Evolutionary conservation across 2,113 vertebrate genomes (phyloP).

Genomic region (Elaphurus davidianus): DNA sequence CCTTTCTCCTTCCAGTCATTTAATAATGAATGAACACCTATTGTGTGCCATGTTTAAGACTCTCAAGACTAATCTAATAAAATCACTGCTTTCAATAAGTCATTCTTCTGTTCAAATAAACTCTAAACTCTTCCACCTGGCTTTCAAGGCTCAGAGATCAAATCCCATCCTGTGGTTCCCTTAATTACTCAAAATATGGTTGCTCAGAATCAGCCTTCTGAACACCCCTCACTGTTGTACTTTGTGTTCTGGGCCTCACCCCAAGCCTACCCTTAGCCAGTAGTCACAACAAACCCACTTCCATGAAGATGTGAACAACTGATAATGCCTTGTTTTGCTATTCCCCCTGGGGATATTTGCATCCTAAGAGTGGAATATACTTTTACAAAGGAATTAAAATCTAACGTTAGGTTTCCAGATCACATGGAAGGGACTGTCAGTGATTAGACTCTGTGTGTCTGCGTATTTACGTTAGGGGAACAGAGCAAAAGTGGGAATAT

Average conservation of each 20-base stretch:
- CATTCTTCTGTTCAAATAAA: neutral
- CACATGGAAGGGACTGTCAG: neutral
- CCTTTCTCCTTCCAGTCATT: neutral
- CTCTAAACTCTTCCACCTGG: neutral
- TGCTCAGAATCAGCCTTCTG: neutral
- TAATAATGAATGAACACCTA: neutral
- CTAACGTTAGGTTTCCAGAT: neutral
- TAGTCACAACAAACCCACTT: neutral
- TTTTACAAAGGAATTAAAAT: constrained; percentile 1
- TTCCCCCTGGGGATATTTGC: neutral
- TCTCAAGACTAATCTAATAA: neutral
- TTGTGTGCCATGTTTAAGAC: neutral
- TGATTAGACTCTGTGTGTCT: neutral
- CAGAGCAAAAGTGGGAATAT: neutral
- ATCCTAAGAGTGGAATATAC: neutral
- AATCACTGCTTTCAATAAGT: neutral
- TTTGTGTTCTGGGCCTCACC: neutral
- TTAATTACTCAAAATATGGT: neutral
- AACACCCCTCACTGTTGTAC: neutral
- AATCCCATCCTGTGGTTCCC: neutral
- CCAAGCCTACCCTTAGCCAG: neutral
- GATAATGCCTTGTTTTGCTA: neutral
- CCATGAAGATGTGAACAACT: neutral
- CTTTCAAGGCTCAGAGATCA: neutral
- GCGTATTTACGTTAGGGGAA: neutral